These are phyloP conservation scores for Bugula neritina DNA, from an alignment of 2,888 invertebrate species.

Conservation along the genomic window DNA sequence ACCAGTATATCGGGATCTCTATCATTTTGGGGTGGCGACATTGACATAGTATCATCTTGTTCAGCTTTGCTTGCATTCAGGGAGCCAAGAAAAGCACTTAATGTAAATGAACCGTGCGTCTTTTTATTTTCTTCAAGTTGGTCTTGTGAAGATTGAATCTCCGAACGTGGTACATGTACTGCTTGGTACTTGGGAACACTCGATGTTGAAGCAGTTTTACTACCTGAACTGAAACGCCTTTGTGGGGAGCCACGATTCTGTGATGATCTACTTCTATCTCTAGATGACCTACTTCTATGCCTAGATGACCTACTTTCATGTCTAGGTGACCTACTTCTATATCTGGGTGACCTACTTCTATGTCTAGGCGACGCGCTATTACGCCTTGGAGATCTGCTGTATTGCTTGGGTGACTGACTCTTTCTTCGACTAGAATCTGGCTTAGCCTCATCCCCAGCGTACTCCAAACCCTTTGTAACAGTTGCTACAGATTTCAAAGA, in stretches of 20 bases:
- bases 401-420: not conserved
- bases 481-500: not conserved
- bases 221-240: not conserved
- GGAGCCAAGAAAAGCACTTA: not conserved
- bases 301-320: not conserved
- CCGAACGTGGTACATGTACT: not conserved
- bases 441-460: not conserved
- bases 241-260: not conserved
- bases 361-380: not conserved
- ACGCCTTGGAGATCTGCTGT: not conserved
- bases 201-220: not conserved
- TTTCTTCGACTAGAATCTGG: not conserved
- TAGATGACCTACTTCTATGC: not conserved
- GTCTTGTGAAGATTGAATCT: not conserved
- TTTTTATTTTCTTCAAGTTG: not conserved
- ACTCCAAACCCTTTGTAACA: not conserved
- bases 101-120: not conserved
- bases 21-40: not conserved
- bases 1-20: not conserved
- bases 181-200: not conserved
- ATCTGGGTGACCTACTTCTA: not conserved
- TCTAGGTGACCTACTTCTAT: not conserved
- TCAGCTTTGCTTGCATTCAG: not conserved
- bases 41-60: slow-evolving; percentile 6
- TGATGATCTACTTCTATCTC: not conserved